These are phyloP conservation scores for Pluvianellus socialis DNA, from an alignment of 2,113 vertebrate species.

Conservation along the genomic window DNA sequence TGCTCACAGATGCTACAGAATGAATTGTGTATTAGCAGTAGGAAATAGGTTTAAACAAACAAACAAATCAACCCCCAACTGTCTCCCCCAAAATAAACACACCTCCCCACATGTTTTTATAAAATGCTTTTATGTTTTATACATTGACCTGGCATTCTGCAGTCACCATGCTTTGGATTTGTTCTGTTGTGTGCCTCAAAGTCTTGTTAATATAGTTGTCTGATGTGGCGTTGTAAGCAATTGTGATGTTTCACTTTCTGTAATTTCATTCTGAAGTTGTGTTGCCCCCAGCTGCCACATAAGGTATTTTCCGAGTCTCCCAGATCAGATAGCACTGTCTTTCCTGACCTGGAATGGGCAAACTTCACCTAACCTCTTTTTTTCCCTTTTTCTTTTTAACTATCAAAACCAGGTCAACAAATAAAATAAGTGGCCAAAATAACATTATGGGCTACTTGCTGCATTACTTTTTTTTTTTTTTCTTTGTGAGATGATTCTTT, in stretches of 20 bases:
- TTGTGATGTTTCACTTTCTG: slow-evolving; percentile 58
- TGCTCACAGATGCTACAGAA: neutral
- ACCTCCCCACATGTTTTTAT: neutral
- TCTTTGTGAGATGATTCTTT: neutral
- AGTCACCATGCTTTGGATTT: slow-evolving; percentile 52
- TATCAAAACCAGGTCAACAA: neutral
- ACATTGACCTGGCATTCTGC: slow-evolving; percentile 48
- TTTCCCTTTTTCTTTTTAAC: neutral
- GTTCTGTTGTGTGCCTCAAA: slow-evolving; percentile 41
- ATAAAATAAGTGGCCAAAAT: neutral
- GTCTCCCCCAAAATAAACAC: neutral
- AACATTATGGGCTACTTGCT: neutral
- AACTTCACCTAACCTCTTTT: neutral
- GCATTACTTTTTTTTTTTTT: neutral
- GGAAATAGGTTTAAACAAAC: neutral
- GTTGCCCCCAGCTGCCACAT: slow-evolving; percentile 8
- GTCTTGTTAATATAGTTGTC: slow-evolving; percentile 56
- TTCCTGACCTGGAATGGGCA: slow-evolving; percentile 34
- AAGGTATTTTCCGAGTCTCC: slow-evolving; percentile 27
- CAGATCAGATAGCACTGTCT: neutral
- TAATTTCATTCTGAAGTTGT: slow-evolving; percentile 55
- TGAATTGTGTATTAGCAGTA: neutral
- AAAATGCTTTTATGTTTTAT: slow-evolving; percentile 57
- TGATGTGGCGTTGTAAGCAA: slow-evolving; percentile 56
- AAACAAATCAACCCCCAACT: neutral